phyloP scores from a whole-genome alignment of 2,113 vertebrate genomes.

The Synodontis membranacea region DNA sequence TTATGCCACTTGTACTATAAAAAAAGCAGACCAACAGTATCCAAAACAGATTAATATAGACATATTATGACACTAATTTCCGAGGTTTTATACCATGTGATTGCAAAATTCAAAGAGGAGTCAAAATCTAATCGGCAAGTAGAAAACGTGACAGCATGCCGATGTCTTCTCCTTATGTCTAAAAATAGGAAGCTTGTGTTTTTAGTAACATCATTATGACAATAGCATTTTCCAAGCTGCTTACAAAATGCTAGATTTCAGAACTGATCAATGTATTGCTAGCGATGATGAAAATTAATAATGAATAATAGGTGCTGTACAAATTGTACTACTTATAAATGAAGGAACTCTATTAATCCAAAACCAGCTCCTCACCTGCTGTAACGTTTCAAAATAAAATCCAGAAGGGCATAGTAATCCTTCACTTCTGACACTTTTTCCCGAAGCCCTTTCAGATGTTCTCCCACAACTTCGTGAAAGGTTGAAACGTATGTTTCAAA shows the following conservation, averaged over 20 bases:
- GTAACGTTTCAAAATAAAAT: slow-evolving; percentile 72
- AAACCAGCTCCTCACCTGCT: slow-evolving; percentile 34
- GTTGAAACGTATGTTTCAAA: slow-evolving; percentile 68
- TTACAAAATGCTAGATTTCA: background rate
- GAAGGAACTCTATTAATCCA: background rate
- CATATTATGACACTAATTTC: background rate
- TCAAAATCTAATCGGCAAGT: background rate
- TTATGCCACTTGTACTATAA: no score
- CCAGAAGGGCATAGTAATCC: slow-evolving; percentile 67
- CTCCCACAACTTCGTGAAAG: slow-evolving; percentile 60
- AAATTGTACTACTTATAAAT: background rate
- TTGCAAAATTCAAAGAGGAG: background rate
- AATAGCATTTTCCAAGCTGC: background rate
- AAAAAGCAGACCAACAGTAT: background rate
- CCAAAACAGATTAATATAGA: background rate
- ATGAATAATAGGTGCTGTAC: background rate
- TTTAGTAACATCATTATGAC: background rate
- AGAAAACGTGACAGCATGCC: background rate
- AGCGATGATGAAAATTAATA: background rate
- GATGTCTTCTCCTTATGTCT: background rate
- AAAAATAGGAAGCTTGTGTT: background rate
- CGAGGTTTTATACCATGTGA: background rate
- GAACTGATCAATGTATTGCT: background rate
- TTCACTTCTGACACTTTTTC: slow-evolving; percentile 59
- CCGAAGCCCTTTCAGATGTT: slow-evolving; percentile 66